Percentiles rank a stretch among this genome's conserved stretches.
These are phyloP conservation scores for Tyrannus savana DNA, from an alignment of 2,113 vertebrate genomes.

Conservation along the genomic window DNA sequence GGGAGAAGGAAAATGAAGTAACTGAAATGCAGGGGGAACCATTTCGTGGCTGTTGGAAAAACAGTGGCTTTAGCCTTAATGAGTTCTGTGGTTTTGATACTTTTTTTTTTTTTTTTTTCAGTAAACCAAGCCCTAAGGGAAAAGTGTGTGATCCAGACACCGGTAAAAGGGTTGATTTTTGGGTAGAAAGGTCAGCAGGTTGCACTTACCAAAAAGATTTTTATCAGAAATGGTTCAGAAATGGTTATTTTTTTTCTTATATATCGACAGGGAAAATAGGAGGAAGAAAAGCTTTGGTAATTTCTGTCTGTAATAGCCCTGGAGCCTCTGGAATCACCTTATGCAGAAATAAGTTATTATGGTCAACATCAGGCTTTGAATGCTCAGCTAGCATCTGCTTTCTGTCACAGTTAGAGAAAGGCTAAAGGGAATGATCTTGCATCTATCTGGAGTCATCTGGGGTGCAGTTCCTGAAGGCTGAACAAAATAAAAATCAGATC, in stretches of 20 bases:
- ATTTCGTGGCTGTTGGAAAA: background rate
- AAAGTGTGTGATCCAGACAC: background rate
- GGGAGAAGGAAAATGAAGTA: background rate
- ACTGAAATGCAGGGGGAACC: background rate
- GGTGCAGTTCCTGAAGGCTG: background rate
- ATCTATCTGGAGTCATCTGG: background rate
- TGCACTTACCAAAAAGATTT: background rate
- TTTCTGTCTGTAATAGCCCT: background rate
- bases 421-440: background rate
- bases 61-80: background rate
- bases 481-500: background rate
- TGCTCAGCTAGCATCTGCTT: background rate
- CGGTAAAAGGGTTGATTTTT: background rate
- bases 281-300: background rate
- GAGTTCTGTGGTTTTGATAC: background rate
- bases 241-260: no score
- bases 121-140: background rate
- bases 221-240: background rate
- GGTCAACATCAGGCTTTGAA: background rate
- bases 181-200: background rate
- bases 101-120: background rate
- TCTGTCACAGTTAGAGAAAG: background rate
- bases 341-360: background rate
- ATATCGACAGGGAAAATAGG: background rate
- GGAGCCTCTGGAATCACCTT: background rate